Base-by-base conservation (phyloP, 2,888 invertebrate genomes). In the Lasius fuliginosus region DNA sequence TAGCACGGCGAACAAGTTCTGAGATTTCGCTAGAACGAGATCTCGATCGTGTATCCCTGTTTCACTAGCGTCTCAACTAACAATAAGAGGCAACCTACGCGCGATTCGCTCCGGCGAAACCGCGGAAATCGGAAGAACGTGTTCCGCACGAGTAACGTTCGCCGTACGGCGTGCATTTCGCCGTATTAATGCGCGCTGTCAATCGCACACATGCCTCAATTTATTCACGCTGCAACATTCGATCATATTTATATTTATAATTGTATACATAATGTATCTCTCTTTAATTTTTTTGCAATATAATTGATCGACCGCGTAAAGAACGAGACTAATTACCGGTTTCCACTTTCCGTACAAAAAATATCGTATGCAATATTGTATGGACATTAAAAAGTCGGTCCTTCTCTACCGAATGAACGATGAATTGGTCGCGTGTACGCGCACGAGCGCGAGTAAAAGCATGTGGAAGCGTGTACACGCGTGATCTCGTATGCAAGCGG, bases 401-500 rank as follows among this genome's bases (percentile, higher is more conserved):
- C n/a, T n/a, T n/a, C n/a, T n/a, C n/a, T n/a, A n/a, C n/a, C 76
- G 33, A 60, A 46, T 33, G 60, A 68, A 46, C 46, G 49, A 8
- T 53, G 49, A 53, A 60, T 58, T 73, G 60, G 73, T 73, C 82
- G 82, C 82, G 84, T 82, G 82, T 65, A 46, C 64, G 73, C 67
- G 84, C 82, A 73, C 81, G 87, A 84, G 86, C 84, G 83, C 83
- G 84, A 60, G 85, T 88, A 86, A 86, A 90, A 86, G 88, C 73
- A 60, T 62, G 84, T 33, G 15, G 36, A 64, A 36, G 33, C 86
- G 53, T 30, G 27, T 30, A 12, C 12, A 67, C 8, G 68, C 68
- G 68, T 30, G 89, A 93, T 93, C 90, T 87, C 86, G 92, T 92
- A 93, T 94, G 92, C 94, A 91, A 88, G 89, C 87, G 85, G 91